These are phyloP conservation scores for Isichthys henryi DNA, from an alignment of 2,113 vertebrate genomes.

Conservation along the genomic window DNA sequence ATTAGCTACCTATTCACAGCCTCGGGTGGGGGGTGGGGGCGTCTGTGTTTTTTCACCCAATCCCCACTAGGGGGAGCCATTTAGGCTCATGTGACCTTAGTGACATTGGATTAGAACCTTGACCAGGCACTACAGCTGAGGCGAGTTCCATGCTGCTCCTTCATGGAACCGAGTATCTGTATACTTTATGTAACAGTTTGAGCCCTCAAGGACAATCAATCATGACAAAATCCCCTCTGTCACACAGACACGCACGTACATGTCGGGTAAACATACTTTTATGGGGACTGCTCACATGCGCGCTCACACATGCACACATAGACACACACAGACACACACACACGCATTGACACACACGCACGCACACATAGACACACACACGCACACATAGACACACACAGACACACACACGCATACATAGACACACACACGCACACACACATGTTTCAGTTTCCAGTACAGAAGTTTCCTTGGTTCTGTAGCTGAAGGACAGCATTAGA, in stretches of 20 bases:
- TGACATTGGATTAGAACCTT: neutral
- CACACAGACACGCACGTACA: constrained; percentile 18
- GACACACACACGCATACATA: neutral
- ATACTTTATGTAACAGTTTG: neutral
- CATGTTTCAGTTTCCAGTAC: constrained; percentile 22
- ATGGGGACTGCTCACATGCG: too few relatives aligned
- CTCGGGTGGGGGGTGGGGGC: neutral
- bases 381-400: too few relatives aligned
- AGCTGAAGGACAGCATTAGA: neutral
- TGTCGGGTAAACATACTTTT: neutral
- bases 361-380: too few relatives aligned
- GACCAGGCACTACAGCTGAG: neutral
- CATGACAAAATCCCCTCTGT: neutral
- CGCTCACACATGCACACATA: too few relatives aligned
- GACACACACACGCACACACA: constrained; percentile 6
- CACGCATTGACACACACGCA: too few relatives aligned
- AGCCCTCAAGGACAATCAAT: neutral
- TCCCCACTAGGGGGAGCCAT: neutral
- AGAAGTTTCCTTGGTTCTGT: constrained; percentile 33
- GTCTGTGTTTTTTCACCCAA: neutral
- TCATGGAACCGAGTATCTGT: neutral
- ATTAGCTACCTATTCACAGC: neutral
- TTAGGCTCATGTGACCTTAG: neutral
- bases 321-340: too few relatives aligned
- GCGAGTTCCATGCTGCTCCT: neutral